phyloP scores from a whole-genome alignment of 2,888 invertebrate species.

The Anarsia innoxiella region DNA sequence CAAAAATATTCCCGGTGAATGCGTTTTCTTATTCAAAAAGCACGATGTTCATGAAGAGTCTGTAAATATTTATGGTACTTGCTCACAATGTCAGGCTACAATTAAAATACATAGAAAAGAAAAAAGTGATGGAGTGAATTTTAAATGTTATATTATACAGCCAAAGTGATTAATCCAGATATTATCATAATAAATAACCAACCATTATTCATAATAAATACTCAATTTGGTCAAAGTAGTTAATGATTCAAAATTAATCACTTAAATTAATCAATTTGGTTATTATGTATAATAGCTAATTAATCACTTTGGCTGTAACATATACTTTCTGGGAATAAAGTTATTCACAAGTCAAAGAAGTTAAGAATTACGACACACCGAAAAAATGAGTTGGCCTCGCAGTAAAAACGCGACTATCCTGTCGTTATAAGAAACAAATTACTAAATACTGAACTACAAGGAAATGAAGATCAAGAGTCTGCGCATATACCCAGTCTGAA shows the following conservation, averaged over 20 bases:
- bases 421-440: background rate
- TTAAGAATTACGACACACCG: background rate
- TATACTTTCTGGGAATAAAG: background rate
- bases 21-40: background rate
- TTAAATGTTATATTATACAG: background rate
- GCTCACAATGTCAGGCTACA: background rate
- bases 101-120: background rate
- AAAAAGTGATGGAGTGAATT: background rate
- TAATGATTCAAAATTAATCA: too few species aligned
- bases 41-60: background rate
- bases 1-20: background rate
- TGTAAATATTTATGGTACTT: background rate
- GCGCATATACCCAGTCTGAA: background rate
- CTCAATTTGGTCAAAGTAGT: too few species aligned
- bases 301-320: too few species aligned
- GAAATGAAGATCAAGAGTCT: background rate
- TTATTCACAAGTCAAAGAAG: background rate
- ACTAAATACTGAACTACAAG: background rate
- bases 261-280: too few species aligned
- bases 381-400: background rate
- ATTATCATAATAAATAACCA: too few species aligned
- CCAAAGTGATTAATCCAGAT: too few species aligned
- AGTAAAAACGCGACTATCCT: background rate
- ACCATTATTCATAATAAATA: too few species aligned
- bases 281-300: too few species aligned